Evolutionary conservation across 1,140 invertebrate genomes (phyloP), one percentile per base, ranked within the genome.

Genomic region (Choristoneura fumiferana): DNA sequence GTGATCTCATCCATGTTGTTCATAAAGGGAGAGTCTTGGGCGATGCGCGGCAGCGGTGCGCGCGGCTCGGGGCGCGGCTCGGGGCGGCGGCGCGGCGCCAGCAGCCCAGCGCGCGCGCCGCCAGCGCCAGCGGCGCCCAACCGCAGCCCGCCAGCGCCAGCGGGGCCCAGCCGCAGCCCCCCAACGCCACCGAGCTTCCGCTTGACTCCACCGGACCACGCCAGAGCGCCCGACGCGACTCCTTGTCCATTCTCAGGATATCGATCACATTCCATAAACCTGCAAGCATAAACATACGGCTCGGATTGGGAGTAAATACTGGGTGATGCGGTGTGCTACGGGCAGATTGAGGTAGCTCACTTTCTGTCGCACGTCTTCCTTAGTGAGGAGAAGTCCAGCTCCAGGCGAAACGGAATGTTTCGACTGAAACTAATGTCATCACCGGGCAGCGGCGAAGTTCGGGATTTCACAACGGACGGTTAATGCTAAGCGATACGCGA

Each of bases 1-100:
- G 77, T 74, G 70, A 88, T 88, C 62, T 84, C 83, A 55, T 88
- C 83, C 83, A 88, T 84, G 59, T 78, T 79, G 74, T 63, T 84
- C 78, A 86, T 84, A 83, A 86, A 81, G 81, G 81, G 74, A 78
- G 49, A 33, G 60, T 67, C 63, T 35, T 57, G n/a, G 36, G 40
- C 52, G 17, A 37, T 17, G 35, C 52, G 54, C 8, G 34, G 35
- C 13, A 35, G 17, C 37, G 43, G 43, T 53, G 35, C 36, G 18
- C 5, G 34, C 45, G 38, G 9, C 4, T 8, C 12, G 49, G n/a
- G 36, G 12, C 9, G 33, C 34, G 52, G 52, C 52, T 54, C 52
- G 13, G 52, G 52, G 52, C 52, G 37, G 13, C 53, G 55, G 38
- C 60, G 55, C 40, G 60, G 55, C 36, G 37, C 18, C 13, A 15